Evolutionary conservation across 2,797 vertebrate species (phyloP).

Genomic region (Pangasius mekongensis): DNA sequence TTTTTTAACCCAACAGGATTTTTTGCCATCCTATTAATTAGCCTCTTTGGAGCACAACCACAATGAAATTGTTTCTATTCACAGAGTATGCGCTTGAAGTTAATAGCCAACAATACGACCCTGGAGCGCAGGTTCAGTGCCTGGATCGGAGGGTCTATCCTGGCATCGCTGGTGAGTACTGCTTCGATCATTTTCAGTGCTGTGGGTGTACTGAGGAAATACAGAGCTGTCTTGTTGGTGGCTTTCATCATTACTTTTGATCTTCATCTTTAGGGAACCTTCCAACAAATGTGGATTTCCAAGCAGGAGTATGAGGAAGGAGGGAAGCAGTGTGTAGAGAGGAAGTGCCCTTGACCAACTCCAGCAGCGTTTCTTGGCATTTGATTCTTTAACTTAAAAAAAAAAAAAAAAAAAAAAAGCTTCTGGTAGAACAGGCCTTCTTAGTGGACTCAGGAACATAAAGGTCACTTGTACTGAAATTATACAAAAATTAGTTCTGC

Average conservation of each 20-base stretch:
- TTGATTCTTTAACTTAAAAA: slow-evolving; percentile 38
- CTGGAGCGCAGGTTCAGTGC: slow-evolving; percentile 96
- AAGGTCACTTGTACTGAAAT: slow-evolving; percentile 50
- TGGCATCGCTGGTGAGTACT: slow-evolving; percentile 90
- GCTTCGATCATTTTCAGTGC: not conserved
- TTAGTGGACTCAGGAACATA: slow-evolving; percentile 87
- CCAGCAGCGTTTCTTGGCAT: slow-evolving; percentile 19
- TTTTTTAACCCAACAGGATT: too few relatives aligned
- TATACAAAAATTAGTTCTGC: not conserved
- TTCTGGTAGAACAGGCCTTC: slow-evolving; percentile 58
- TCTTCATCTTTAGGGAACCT: slow-evolving; percentile 85
- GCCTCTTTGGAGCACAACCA: not conserved
- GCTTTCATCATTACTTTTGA: not conserved
- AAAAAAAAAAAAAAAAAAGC: slow-evolving; percentile 28
- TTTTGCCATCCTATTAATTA: not conserved
- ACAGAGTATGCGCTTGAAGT: slow-evolving; percentile 96
- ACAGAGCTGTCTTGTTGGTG: not conserved
- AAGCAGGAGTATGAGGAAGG: slow-evolving; percentile 99
- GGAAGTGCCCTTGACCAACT: slow-evolving; percentile 90
- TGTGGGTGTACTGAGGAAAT: not conserved
- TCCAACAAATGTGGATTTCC: slow-evolving; percentile 99
- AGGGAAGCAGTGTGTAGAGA: slow-evolving; percentile 97
- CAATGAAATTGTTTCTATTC: slow-evolving; percentile 35
- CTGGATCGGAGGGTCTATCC: slow-evolving; percentile 97
- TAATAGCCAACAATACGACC: slow-evolving; percentile 97